Base-by-base conservation (phyloP, 2,113 vertebrate species). In the Platycercus adscitus region DNA sequence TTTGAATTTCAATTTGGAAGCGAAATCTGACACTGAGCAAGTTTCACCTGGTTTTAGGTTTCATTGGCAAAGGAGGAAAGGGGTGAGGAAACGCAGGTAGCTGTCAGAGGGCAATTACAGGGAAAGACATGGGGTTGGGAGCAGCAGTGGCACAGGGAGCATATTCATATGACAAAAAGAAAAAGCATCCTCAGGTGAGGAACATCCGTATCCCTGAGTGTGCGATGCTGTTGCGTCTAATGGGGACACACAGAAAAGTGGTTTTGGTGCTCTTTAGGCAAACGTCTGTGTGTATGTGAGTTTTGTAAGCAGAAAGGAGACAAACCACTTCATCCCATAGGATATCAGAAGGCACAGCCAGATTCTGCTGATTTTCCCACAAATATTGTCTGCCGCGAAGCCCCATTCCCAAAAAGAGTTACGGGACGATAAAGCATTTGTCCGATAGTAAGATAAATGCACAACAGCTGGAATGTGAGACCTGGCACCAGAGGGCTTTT, bases 391-490 rank as follows among this genome's bases (percentile, higher is more conserved):
- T 97, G 87, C 87, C 52, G 70, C 56, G 56, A 75, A 95, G 84
- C 52, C 49, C 49, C 10, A 0, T 83, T 95, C 73, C 19, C 23
- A 15, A 63, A 80, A 65, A 88, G 70, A 18, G 47, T 89, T 93
- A 94, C 23, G 53, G 58, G 43, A 95, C 96, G 96, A 89, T 85
- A 78, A 95, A 97, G 49, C 91, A 26, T 97, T 96, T 93, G 85
- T 87, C 64, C 5, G 0, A 91, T 66, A 70, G 65, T 50, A 98
- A 97, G 97, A 98, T 71, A 95, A 97, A 98, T 97, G 96, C 86
- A 69, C 92, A 97, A 97, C 97, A 98, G 97, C 98, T 98, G 98
- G 97, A 97, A 97, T 91, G 94, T 6, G 35, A 97, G 97, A 82
- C 35, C 86, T 97, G 97, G 97, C 97, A 98, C 97, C 96, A 97